Evolutionary conservation across 2,113 vertebrate species (phyloP).

Genomic region (Atherinomorus stipes): DNA sequence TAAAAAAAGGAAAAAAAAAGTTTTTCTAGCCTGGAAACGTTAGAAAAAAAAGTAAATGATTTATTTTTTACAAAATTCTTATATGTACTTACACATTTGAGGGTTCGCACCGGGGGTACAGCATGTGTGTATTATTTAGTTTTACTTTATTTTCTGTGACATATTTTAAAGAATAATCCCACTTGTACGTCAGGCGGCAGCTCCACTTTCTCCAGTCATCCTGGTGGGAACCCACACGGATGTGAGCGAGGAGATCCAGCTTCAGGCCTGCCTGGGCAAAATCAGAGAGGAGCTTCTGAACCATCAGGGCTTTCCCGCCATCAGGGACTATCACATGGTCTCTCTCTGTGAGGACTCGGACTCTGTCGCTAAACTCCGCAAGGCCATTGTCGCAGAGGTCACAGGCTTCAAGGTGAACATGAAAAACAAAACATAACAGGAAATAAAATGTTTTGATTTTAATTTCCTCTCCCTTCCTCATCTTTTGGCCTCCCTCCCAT

Average conservation of each 20-base stretch:
- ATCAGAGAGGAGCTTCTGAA: slow-evolving; percentile 88
- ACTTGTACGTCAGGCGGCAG: slow-evolving; percentile 84
- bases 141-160: background rate
- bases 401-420: slow-evolving; percentile 88
- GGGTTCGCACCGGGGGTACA: background rate
- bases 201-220: slow-evolving; percentile 92
- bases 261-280: slow-evolving; percentile 87
- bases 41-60: no score
- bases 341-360: slow-evolving; percentile 90
- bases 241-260: slow-evolving; percentile 86
- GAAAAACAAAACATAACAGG: background rate
- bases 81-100: no score
- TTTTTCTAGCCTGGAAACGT: no score
- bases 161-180: background rate
- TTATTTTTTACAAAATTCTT: no score
- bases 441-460: background rate
- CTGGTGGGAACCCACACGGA: slow-evolving; percentile 95
- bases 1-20: no score
- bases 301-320: slow-evolving; percentile 89
- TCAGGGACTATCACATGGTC: slow-evolving; percentile 90
- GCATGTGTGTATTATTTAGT: background rate
- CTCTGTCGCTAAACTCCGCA: slow-evolving; percentile 88
- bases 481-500: no score
- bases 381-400: slow-evolving; percentile 89
- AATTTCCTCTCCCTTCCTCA: background rate